phyloP scores from a whole-genome alignment of 2,888 invertebrate species.

The Netelia inedita region DNA sequence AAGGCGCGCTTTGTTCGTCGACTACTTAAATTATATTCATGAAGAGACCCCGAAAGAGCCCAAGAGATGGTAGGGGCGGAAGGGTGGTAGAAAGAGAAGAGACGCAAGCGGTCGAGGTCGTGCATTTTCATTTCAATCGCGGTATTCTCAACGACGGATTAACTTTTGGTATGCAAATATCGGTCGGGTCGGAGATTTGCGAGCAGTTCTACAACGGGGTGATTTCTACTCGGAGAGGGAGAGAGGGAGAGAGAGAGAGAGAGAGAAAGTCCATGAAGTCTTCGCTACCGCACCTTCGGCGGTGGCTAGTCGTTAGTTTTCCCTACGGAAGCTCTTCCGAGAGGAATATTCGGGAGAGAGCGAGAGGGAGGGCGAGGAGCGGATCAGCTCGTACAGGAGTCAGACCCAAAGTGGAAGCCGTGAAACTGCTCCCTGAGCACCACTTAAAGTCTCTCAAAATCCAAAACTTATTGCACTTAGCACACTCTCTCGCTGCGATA shows the following conservation, averaged over 20 bases:
- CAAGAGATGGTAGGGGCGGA: not conserved
- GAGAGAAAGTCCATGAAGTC: slow-evolving; percentile 56
- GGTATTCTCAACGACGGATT: slow-evolving; percentile 72
- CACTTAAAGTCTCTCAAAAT: slow-evolving; percentile 61
- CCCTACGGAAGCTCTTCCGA: slow-evolving; percentile 19
- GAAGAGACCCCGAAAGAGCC: slow-evolving; percentile 29
- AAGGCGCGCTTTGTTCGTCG: slow-evolving; percentile 51
- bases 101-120: slow-evolving; percentile 53
- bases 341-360: not conserved
- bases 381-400: slow-evolving; percentile 13
- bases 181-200: slow-evolving; percentile 73
- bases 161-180: slow-evolving; percentile 80
- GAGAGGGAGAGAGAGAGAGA: too few relatives aligned
- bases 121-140: slow-evolving; percentile 80
- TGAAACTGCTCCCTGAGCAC: slow-evolving; percentile 57
- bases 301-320: slow-evolving; percentile 54
- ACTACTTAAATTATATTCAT: slow-evolving; percentile 61
- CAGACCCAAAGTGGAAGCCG: slow-evolving; percentile 19
- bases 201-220: slow-evolving; percentile 71
- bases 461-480: slow-evolving; percentile 65
- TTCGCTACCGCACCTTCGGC: slow-evolving; percentile 37
- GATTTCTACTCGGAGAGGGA: slow-evolving; percentile 41
- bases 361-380: not conserved
- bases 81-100: slow-evolving; percentile 5
- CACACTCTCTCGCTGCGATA: slow-evolving; percentile 25